Conservation (phyloP, 92 coral and sea anemone genomes). For the Plumapathes pennacea region DNA sequence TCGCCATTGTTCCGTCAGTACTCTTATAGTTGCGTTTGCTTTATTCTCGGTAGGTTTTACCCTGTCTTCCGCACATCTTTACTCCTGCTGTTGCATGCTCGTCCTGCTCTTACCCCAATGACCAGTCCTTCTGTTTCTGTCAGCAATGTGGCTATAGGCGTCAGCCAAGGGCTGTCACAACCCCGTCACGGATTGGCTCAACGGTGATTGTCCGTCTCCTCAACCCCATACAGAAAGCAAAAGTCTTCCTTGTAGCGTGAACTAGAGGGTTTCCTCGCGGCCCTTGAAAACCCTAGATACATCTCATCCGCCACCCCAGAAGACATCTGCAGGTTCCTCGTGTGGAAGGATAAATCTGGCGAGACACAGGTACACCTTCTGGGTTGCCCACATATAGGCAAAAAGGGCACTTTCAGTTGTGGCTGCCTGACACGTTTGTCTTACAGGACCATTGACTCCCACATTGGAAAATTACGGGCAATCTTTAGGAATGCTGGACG, state of each 20-base stretch:
- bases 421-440: conserved; percentile 44
- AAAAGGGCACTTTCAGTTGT: conserved; percentile 17
- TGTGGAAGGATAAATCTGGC: conserved; percentile 38
- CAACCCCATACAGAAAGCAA: conserved; percentile 43
- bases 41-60: conserved; percentile 27
- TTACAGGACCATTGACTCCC: conserved; percentile 41
- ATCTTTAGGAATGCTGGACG: conserved; percentile 53
- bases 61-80: conserved; percentile 21
- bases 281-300: conserved; percentile 18
- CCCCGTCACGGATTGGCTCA: no score
- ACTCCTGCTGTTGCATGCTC: conserved; percentile 44
- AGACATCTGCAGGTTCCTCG: conserved; percentile 42
- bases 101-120: conserved; percentile 44
- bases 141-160: conserved; percentile 62
- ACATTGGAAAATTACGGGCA: conserved; percentile 52
- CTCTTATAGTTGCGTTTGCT: neutral
- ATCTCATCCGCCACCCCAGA: conserved; percentile 39
- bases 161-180: no score
- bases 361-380: conserved; percentile 20
- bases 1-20: neutral
- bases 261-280: conserved; percentile 28
- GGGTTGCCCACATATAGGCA: conserved; percentile 8
- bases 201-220: no score
- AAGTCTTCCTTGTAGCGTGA: conserved; percentile 43
- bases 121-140: conserved; percentile 39